These are phyloP conservation scores for Onychomys torridus DNA, from an alignment of 2,797 vertebrate genomes.

Conservation along the genomic window DNA sequence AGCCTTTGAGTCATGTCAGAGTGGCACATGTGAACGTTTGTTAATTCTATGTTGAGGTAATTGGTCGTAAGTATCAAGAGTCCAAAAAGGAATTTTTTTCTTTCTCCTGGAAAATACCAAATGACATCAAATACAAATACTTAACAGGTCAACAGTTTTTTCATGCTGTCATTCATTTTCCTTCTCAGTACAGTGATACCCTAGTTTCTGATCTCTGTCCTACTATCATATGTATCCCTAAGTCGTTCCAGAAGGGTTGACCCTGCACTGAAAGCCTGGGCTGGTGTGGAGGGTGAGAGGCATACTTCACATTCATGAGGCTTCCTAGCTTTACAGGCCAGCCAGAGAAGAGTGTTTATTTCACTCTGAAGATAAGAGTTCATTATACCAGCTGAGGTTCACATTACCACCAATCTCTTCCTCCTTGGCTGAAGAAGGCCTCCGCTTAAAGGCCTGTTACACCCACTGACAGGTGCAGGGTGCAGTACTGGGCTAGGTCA, in stretches of 20 bases:
- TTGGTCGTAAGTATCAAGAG: background rate
- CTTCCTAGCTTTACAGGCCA: background rate
- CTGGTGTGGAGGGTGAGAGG: rapidly evolving
- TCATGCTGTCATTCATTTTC: background rate
- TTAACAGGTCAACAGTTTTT: background rate
- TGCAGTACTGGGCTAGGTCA: rapidly evolving
- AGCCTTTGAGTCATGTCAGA: background rate
- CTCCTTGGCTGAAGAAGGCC: background rate
- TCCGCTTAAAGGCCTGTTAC: background rate
- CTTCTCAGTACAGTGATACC: background rate
- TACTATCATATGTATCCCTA: background rate
- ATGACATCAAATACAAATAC: background rate
- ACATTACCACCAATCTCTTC: background rate
- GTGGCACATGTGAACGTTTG: background rate
- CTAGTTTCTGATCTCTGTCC: background rate
- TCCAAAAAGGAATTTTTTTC: background rate
- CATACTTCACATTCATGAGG: background rate
- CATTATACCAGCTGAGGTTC: background rate
- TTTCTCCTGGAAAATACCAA: background rate
- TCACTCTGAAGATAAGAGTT: background rate
- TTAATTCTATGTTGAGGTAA: constrained; percentile 25
- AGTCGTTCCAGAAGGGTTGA: background rate
- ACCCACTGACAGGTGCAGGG: background rate
- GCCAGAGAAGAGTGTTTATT: background rate
- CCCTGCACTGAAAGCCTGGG: background rate